Percentiles rank a stretch among this genome's conserved stretches.
Evolutionary conservation across 2,888 invertebrate genomes (phyloP).

Genomic region (Miltochrista miniata): DNA sequence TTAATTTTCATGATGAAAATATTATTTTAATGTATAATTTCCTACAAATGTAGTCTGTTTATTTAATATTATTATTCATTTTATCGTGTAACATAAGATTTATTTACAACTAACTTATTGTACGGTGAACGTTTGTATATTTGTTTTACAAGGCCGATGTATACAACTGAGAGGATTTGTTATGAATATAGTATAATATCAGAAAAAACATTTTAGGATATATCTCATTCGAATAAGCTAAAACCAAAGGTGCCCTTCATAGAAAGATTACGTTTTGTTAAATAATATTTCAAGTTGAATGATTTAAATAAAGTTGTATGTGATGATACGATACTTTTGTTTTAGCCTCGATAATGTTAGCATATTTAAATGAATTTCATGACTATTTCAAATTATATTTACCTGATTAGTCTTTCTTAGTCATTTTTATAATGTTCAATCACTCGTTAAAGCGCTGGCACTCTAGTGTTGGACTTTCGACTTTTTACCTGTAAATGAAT

Average conservation of each 20-base stretch:
- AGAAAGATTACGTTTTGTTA: slow-evolving; percentile 83
- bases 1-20: slow-evolving; percentile 69
- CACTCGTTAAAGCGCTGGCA: slow-evolving; percentile 83
- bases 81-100: slow-evolving; percentile 78
- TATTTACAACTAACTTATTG: slow-evolving; percentile 81
- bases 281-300: slow-evolving; percentile 82
- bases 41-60: slow-evolving; percentile 67
- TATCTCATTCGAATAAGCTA: slow-evolving; percentile 87
- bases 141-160: slow-evolving; percentile 76
- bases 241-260: slow-evolving; percentile 94
- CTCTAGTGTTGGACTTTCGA: slow-evolving; percentile 81
- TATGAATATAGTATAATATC: slow-evolving; percentile 76
- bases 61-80: slow-evolving; percentile 71
- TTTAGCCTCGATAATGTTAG: slow-evolving; percentile 80
- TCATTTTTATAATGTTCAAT: slow-evolving; percentile 78
- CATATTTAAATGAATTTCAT: slow-evolving; percentile 79
- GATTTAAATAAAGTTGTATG: slow-evolving; percentile 80
- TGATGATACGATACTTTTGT: slow-evolving; percentile 79
- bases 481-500: slow-evolving; percentile 67
- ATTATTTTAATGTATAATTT: slow-evolving; percentile 68
- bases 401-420: slow-evolving; percentile 75
- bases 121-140: slow-evolving; percentile 67
- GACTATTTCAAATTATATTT: slow-evolving; percentile 83
- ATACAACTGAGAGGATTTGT: slow-evolving; percentile 76
- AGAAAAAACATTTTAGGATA: slow-evolving; percentile 81